Percentiles rank a stretch among this genome's conserved stretches.
Evolutionary conservation across 2,888 invertebrate genomes (phyloP).

Genomic region (Ischnura elegans): DNA sequence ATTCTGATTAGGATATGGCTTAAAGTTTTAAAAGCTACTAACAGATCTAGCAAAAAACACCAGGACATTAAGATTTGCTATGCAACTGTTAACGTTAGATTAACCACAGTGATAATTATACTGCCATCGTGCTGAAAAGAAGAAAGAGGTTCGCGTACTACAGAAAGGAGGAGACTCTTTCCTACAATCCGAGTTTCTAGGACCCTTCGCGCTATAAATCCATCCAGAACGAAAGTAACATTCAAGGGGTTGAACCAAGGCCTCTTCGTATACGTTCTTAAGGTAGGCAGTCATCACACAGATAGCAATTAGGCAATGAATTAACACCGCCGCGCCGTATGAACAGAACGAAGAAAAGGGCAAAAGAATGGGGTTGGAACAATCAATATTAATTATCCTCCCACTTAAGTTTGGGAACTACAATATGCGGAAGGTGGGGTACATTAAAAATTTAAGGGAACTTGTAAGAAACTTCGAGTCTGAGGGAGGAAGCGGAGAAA

Average conservation of each 20-base stretch:
- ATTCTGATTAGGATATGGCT: too few relatives aligned
- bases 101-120: too few relatives aligned
- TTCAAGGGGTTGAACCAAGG: not conserved
- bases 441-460: constrained; percentile 24
- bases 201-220: not conserved
- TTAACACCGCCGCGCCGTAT: not conserved
- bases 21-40: too few relatives aligned
- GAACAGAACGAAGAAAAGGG: not conserved
- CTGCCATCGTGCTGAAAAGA: too few relatives aligned
- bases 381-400: constrained; percentile 27
- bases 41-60: too few relatives aligned
- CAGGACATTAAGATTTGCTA: too few relatives aligned
- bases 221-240: not conserved
- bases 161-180: too few relatives aligned
- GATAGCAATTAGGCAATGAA: not conserved
- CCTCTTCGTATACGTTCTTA: not conserved
- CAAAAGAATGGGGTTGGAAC: not conserved
- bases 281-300: not conserved
- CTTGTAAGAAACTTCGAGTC: not conserved
- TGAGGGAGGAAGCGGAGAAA: not conserved
- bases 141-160: too few relatives aligned
- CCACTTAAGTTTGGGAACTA: constrained; percentile 4
- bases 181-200: too few relatives aligned
- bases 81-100: too few relatives aligned
- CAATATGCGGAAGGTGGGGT: constrained; percentile 7